These are phyloP conservation scores for Gymnocheta viridis DNA, from an alignment of 2,888 invertebrate genomes.

Conservation along the genomic window DNA sequence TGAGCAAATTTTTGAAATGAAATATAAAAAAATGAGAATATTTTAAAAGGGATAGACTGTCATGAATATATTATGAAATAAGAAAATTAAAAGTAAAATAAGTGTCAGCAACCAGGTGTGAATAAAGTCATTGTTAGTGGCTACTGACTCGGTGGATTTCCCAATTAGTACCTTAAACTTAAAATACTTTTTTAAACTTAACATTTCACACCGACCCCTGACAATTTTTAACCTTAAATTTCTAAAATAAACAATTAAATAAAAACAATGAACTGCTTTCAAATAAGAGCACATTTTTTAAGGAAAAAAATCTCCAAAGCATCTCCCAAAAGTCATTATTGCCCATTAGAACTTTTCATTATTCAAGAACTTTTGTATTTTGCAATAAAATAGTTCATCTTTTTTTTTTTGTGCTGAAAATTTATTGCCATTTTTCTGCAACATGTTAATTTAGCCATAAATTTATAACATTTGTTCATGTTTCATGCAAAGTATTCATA, in stretches of 20 bases:
- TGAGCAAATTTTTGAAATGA: background rate
- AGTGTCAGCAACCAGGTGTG: background rate
- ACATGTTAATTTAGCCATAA: constrained; percentile 65
- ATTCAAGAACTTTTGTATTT: background rate
- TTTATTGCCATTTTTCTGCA: constrained; percentile 63
- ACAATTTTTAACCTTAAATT: too few relatives aligned
- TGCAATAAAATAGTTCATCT: constrained; percentile 38
- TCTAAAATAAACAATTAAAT: too few relatives aligned
- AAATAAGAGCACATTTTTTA: background rate
- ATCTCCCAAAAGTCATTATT: constrained; percentile 12
- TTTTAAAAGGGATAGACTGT: background rate
- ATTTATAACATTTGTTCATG: constrained; percentile 62
- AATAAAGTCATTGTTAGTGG: background rate
- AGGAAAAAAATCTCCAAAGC: background rate
- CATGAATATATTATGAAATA: too few relatives aligned
- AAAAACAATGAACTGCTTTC: too few relatives aligned
- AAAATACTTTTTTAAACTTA: too few relatives aligned
- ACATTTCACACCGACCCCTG: too few relatives aligned
- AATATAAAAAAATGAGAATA: background rate
- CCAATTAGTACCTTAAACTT: too few relatives aligned
- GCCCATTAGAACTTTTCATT: constrained; percentile 16
- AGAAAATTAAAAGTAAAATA: background rate
- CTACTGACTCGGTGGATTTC: too few relatives aligned
- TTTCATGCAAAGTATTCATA: constrained; percentile 43
- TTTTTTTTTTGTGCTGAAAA: constrained; percentile 31